Percentiles rank a stretch among this genome's conserved stretches.
phyloP scores from a whole-genome alignment of 2,113 vertebrate species.

The Cephalophus harveyi region DNA sequence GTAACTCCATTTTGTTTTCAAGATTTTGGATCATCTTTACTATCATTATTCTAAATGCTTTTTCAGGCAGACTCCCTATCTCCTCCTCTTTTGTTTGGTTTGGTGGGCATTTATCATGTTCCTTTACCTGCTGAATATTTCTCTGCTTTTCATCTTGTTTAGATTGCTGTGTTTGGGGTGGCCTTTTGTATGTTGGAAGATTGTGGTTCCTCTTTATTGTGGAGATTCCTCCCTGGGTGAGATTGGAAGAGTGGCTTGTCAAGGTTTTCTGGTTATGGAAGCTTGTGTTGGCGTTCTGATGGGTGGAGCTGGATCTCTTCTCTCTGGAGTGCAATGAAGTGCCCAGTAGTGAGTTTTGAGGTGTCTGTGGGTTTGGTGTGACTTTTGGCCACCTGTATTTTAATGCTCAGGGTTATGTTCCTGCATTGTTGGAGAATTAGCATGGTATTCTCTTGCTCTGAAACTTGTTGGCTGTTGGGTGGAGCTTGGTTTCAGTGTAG shows the following conservation, averaged over 20 bases:
- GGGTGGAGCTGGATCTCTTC: not conserved
- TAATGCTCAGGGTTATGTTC: not conserved
- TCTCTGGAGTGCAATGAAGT: not conserved
- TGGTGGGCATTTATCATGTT: not conserved
- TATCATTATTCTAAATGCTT: not conserved
- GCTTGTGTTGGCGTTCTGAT: accelerated
- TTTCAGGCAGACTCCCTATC: not conserved
- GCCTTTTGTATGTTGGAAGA: not conserved
- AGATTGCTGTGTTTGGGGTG: not conserved
- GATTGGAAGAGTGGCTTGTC: not conserved
- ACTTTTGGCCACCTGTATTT: not conserved
- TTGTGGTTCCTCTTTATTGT: not conserved
- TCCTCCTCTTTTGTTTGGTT: not conserved
- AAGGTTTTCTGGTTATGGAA: not conserved
- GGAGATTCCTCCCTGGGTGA: not conserved
- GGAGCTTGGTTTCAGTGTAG: not conserved
- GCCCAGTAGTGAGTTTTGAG: not conserved
- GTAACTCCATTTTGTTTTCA: not conserved
- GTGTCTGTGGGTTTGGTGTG: not conserved
- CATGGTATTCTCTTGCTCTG: not conserved
- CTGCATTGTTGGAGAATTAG: not conserved
- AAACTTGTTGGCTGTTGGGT: not conserved
- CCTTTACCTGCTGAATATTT: not conserved
- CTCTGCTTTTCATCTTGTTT: not conserved
- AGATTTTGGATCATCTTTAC: not conserved